These are phyloP conservation scores for Agrilus planipennis DNA, from an alignment of 1,140 invertebrate species.

Conservation along the genomic window DNA sequence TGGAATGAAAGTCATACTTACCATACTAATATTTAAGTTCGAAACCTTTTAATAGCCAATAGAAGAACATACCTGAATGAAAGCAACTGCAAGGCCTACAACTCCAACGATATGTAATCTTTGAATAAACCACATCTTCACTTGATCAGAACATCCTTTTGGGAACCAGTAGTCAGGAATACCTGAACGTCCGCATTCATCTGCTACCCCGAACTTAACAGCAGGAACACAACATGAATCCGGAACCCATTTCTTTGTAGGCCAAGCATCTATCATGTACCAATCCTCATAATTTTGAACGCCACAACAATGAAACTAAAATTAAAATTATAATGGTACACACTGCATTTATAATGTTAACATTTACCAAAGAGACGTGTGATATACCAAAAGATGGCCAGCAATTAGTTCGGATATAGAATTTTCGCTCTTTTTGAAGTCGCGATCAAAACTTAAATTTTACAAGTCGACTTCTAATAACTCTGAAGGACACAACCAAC, in stretches of 20 bases:
- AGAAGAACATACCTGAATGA: conserved; percentile 40
- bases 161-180: conserved; percentile 48
- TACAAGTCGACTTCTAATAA: too few species aligned
- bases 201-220: conserved; percentile 29
- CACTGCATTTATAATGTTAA: too few species aligned
- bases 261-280: conserved; percentile 72
- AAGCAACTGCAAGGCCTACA: conserved; percentile 58
- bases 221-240: conserved; percentile 63
- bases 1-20: too few species aligned
- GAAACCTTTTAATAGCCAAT: neutral
- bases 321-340: conserved; percentile 14
- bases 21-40: too few species aligned
- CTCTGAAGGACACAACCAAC: too few species aligned
- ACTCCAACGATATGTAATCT: conserved; percentile 57
- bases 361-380: too few species aligned
- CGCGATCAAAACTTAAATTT: too few species aligned
- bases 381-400: too few species aligned
- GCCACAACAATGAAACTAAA: conserved; percentile 75
- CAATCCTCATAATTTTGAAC: conserved; percentile 71
- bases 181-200: conserved; percentile 35
- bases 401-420: too few species aligned
- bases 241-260: conserved; percentile 57
- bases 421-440: too few species aligned
- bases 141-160: conserved; percentile 53
- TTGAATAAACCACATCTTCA: conserved; percentile 56